phyloP scores from a whole-genome alignment of 2,888 invertebrate genomes.

The Eilema sororculum region DNA sequence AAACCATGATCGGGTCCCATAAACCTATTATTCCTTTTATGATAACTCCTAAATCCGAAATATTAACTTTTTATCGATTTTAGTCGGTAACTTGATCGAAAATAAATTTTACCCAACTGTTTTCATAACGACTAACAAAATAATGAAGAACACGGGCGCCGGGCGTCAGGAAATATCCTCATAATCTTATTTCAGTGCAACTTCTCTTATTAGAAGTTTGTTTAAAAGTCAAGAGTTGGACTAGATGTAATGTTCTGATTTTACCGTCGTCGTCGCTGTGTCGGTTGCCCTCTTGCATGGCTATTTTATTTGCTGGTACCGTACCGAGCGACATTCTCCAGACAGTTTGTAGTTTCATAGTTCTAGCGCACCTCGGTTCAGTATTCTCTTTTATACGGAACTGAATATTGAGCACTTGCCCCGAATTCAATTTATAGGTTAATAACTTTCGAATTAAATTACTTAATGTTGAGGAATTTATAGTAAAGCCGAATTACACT shows the following conservation, averaged over 20 bases:
- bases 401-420: conserved; percentile 24
- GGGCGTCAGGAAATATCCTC: conserved; percentile 53
- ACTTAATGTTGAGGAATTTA: neutral
- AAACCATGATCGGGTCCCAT: too few species aligned
- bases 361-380: conserved; percentile 9
- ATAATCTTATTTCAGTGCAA: conserved; percentile 68
- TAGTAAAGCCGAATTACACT: neutral
- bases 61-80: neutral
- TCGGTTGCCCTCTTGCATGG: conserved; percentile 56
- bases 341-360: conserved; percentile 36
- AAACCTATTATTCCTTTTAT: neutral
- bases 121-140: conserved; percentile 34
- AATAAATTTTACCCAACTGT: conserved; percentile 8
- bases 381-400: conserved; percentile 27
- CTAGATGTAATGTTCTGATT: conserved; percentile 65
- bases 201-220: conserved; percentile 83
- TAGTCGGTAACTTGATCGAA: neutral
- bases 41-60: neutral
- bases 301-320: conserved; percentile 54
- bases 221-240: conserved; percentile 54
- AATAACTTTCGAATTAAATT: neutral
- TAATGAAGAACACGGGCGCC: conserved; percentile 34
- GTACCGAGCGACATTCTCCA: conserved; percentile 17
- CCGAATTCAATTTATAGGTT: conserved; percentile 14
- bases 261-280: conserved; percentile 50